These are phyloP conservation scores for Tragelaphus strepsiceros DNA, from an alignment of 2,113 vertebrate genomes.

Conservation along the genomic window DNA sequence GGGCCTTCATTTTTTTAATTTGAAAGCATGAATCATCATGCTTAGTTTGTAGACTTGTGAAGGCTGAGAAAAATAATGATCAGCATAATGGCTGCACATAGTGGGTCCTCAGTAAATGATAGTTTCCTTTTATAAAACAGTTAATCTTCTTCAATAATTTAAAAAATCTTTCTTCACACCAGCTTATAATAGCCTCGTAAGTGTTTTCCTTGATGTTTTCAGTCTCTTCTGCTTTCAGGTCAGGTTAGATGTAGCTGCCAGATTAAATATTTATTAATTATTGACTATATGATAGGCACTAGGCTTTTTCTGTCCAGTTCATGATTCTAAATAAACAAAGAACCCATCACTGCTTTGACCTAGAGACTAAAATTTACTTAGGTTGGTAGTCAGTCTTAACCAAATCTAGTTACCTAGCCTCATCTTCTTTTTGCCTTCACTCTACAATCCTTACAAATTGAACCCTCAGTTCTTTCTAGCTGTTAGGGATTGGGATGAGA, in stretches of 20 bases:
- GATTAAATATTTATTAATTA: slow-evolving; percentile 45
- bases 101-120: not conserved
- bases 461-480: not conserved
- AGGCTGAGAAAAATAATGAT: not conserved
- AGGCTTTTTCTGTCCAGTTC: not conserved
- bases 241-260: not conserved
- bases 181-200: not conserved
- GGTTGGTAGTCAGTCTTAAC: not conserved
- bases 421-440: not conserved
- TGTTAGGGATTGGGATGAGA: not conserved
- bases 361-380: not conserved
- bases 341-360: not conserved
- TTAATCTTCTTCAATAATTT: not conserved
- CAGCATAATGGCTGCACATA: not conserved
- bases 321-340: slow-evolving; percentile 15
- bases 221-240: not conserved
- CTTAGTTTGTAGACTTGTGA: not conserved
- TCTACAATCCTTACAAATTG: not conserved
- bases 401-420: not conserved
- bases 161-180: not conserved
- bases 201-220: not conserved
- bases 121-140: not conserved
- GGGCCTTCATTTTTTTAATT: not conserved
- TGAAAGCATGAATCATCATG: not conserved
- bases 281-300: not conserved